Percentiles rank a stretch among this genome's conserved stretches.
Conservation (phyloP, 2,797 vertebrate genomes). For the Semotilus atromaculatus region DNA sequence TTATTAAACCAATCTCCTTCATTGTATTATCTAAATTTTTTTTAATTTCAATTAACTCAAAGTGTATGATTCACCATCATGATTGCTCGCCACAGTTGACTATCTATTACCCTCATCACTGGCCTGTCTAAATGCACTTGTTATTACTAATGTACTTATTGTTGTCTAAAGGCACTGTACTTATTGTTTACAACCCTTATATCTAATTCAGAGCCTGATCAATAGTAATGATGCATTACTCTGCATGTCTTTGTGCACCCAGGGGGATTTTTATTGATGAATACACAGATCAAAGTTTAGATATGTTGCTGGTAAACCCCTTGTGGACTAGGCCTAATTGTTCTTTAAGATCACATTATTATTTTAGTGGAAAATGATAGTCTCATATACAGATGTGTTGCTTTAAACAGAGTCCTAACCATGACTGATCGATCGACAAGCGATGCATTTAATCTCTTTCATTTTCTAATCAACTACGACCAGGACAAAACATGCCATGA, state of each 20-base stretch:
- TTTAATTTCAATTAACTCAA: too few species aligned
- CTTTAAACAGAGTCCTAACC: too few species aligned
- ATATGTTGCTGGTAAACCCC: not conserved
- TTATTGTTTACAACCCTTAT: conserved; percentile 8
- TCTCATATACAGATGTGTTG: not conserved
- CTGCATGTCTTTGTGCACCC: not conserved
- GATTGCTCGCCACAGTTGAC: not conserved
- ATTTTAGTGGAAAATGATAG: not conserved
- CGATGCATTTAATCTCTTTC: not conserved
- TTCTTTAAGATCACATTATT: not conserved
- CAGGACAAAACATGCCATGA: not conserved
- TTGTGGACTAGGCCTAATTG: not conserved
- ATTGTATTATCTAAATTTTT: too few species aligned
- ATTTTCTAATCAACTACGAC: not conserved
- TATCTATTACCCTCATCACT: not conserved
- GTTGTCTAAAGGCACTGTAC: not conserved
- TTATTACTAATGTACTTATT: too few species aligned
- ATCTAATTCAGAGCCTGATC: conserved; percentile 36
- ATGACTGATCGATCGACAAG: not conserved
- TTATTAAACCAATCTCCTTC: too few species aligned
- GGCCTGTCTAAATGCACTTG: not conserved
- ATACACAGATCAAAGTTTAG: conserved; percentile 21
- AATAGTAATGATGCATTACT: conserved; percentile 21
- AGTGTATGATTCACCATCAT: too few species aligned
- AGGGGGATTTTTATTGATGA: conserved; percentile 42